Evolutionary conservation across 2,113 vertebrate species (phyloP), one percentile per base, ranked within the genome.

Genomic region (Symphodus melops): DNA sequence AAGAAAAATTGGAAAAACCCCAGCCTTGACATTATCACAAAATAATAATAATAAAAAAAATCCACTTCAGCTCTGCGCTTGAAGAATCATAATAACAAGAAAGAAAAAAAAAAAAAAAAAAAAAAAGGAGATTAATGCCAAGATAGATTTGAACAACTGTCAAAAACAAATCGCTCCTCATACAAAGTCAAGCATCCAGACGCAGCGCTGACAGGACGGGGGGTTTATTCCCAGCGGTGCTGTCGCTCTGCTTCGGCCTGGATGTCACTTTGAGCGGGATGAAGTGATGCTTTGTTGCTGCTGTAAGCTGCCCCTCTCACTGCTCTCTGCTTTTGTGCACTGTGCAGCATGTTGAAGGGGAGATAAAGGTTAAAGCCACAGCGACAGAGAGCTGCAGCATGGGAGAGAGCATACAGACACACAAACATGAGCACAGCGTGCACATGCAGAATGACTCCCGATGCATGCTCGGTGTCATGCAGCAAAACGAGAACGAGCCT

Each of bases 301-400:
- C 69, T 73, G 56, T 83, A 77, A 89, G 81, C 74, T 74, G 68
- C 72, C 66, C 70, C 36, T 49, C 79, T 63, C 44, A 28, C 76
- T 55, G 33, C 63, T 17, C 46, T 1, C 37, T 36, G 36, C 75
- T 28, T 17, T 33, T 75, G 78, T 74, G 77, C 68, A 72, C n/a
- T 36, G 79, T 74, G 68, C 73, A 76, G 83, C 61, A 28, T 59
- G 81, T 20, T 88, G 81, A 89, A 90, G 91, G 88, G 83, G 85
- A 93, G 81, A 88, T 89, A 90, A 88, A 94, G 92, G 92, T 93
- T 87, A 91, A 86, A 81, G 70, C 75, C 59, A 5, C 60, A 73
- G 89, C 89, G 79, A 77, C 77, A 12, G 84, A 82, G 88, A 80
- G 83, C 61, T 56, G 70, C 74, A 77, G 61, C 3, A 14, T 21